Evolutionary conservation across 2,888 invertebrate genomes (phyloP).

Genomic region (Pyrrhosoma nymphula): DNA sequence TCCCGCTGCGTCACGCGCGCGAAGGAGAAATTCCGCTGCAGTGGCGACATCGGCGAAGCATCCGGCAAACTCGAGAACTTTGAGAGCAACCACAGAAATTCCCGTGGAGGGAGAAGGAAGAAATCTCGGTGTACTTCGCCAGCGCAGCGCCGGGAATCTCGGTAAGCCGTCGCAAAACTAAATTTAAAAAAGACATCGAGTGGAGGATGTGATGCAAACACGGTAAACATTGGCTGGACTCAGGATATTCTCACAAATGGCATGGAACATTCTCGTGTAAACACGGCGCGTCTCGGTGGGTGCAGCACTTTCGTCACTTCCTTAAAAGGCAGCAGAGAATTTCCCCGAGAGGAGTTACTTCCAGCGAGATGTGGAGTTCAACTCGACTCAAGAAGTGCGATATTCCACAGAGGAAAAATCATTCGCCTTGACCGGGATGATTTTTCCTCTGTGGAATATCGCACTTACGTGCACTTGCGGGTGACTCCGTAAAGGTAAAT

Average conservation of each 20-base stretch:
- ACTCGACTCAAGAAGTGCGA: too few species aligned
- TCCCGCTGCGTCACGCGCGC: neutral
- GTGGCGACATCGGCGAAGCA: neutral
- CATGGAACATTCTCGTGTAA: neutral
- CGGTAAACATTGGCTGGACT: neutral
- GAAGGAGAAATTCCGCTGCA: neutral
- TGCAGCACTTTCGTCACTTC: neutral
- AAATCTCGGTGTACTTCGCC: neutral
- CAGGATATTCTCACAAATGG: neutral
- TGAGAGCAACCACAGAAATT: neutral
- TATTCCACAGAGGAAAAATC: too few species aligned
- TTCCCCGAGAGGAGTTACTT: neutral
- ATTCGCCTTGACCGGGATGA: too few species aligned
- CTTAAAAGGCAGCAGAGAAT: neutral
- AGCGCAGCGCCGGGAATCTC: neutral
- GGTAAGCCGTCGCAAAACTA: neutral
- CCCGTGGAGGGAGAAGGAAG: neutral
- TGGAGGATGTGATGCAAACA: neutral
- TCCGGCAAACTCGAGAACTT: neutral
- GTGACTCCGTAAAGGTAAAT: too few species aligned
- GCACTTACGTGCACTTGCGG: too few species aligned
- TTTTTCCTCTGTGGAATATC: too few species aligned
- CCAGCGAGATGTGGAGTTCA: neutral
- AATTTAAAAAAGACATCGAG: neutral
- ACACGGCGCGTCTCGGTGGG: neutral